These are phyloP conservation scores for Leuctra nigra DNA, from an alignment of 2,888 invertebrate genomes.

Conservation along the genomic window DNA sequence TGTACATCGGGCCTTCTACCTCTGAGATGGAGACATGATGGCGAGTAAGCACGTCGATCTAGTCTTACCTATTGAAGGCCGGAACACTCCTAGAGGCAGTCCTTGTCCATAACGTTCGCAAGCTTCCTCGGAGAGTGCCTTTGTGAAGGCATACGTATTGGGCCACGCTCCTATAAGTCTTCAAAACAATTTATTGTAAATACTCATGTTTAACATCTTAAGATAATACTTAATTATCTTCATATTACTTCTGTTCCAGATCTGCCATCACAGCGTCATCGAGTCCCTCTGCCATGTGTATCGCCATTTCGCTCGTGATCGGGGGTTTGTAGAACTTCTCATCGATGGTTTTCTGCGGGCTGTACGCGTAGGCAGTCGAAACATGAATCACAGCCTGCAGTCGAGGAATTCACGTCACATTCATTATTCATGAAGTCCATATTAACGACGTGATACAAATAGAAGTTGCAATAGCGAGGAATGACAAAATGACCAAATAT, in stretches of 20 bases:
- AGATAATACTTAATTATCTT: neutral
- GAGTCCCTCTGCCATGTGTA: conserved; percentile 43
- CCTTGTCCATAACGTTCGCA: conserved; percentile 40
- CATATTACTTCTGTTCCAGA: neutral
- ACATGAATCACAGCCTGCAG: conserved; percentile 66
- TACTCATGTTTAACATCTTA: neutral
- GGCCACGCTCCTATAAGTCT: conserved; percentile 37
- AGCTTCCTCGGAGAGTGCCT: conserved; percentile 47
- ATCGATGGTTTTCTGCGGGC: conserved; percentile 53
- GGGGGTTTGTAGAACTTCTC: conserved; percentile 59
- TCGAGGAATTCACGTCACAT: no score
- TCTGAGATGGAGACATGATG: neutral
- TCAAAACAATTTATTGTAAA: neutral
- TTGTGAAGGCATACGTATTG: conserved; percentile 51
- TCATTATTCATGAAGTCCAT: no score
- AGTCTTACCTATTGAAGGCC: conserved; percentile 46
- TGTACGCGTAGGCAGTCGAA: conserved; percentile 77
- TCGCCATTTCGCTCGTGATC: conserved; percentile 45
- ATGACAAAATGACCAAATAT: no score
- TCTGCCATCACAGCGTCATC: conserved; percentile 30
- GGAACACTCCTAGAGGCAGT: conserved; percentile 45
- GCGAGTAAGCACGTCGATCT: no score
- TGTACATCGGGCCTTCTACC: no score
- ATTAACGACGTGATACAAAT: no score
- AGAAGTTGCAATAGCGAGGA: no score